These are phyloP conservation scores for Acanthosepion esculentum DNA, from an alignment of 2,888 invertebrate genomes.

Conservation along the genomic window DNA sequence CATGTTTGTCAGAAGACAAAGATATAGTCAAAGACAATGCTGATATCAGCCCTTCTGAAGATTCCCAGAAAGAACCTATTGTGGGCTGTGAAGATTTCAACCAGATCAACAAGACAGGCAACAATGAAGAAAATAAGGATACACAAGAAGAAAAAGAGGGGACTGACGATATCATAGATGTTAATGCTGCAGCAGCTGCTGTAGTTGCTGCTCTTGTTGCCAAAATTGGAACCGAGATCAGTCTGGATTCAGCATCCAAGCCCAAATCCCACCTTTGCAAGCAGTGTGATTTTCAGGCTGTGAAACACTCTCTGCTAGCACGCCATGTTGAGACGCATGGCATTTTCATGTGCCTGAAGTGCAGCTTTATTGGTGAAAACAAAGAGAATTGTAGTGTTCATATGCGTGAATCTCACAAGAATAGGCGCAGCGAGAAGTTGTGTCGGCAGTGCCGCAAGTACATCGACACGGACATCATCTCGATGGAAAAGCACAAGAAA, in stretches of 20 bases:
- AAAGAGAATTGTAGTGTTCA: constrained; percentile 67
- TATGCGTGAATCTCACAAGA: constrained; percentile 66
- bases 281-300: constrained; percentile 68
- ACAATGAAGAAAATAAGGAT: neutral
- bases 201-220: constrained; percentile 44
- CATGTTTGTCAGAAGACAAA: neutral
- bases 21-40: neutral
- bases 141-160: neutral
- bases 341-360: constrained; percentile 69
- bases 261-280: constrained; percentile 55
- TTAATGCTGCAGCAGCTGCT: constrained; percentile 34
- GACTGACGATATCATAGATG: neutral
- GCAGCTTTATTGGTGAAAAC: constrained; percentile 64
- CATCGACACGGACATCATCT: constrained; percentile 64
- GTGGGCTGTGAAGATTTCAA: neutral
- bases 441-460: constrained; percentile 71
- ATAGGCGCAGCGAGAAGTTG: constrained; percentile 69
- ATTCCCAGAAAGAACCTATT: neutral
- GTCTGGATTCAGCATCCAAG: neutral
- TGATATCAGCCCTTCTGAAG: neutral
- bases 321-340: constrained; percentile 71
- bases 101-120: neutral
- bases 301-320: constrained; percentile 69
- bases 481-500: constrained; percentile 69
- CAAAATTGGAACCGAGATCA: constrained; percentile 35